Evolutionary conservation across 2,888 invertebrate species (phyloP).

Genomic region (Cerastis leucographa): DNA sequence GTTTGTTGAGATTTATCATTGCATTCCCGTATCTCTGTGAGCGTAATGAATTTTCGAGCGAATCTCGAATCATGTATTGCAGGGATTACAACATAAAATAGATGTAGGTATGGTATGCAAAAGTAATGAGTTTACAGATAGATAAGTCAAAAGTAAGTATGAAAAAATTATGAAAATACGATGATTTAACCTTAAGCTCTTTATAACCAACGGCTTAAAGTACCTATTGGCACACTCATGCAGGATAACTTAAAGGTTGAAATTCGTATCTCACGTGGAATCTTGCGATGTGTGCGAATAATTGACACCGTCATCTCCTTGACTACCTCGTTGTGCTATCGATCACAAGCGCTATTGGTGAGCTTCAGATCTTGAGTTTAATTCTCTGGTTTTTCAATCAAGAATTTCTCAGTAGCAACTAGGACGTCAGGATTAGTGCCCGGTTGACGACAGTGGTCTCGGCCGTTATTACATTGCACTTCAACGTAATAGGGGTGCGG

Average conservation of each 20-base stretch:
- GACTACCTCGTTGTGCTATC: neutral
- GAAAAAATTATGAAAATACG: neutral
- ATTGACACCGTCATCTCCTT: neutral
- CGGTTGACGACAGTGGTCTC: neutral
- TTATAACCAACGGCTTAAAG: neutral
- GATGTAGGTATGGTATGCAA: constrained; percentile 12
- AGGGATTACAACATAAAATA: constrained; percentile 43
- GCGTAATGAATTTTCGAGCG: constrained; percentile 57
- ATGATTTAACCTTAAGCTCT: neutral
- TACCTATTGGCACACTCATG: neutral
- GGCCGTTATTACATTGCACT: neutral
- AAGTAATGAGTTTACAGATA: neutral
- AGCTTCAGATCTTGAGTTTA: neutral
- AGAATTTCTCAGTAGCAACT: accelerated
- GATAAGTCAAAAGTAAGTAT: neutral
- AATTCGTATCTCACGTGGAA: neutral
- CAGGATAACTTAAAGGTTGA: neutral
- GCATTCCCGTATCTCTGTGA: constrained; percentile 62
- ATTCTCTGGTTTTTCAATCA: neutral
- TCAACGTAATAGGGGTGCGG: no score
- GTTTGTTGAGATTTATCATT: constrained; percentile 77
- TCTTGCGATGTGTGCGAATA: neutral
- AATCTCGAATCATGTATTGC: constrained; percentile 54
- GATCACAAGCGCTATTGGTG: neutral
- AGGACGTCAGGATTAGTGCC: neutral